phyloP scores from a whole-genome alignment of 2,888 invertebrate genomes.

The Biston stratarius region DNA sequence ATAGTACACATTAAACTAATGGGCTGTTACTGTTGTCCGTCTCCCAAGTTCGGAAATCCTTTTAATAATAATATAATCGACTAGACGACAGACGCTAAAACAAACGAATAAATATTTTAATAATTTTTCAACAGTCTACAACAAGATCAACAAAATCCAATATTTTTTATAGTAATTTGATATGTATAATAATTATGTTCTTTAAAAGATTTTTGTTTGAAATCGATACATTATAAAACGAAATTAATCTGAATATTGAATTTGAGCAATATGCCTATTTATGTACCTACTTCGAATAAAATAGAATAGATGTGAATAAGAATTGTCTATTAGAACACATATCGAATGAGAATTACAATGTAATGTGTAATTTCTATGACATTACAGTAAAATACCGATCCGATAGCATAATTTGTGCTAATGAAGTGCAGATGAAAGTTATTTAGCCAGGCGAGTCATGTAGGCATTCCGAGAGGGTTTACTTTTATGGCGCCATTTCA shows the following conservation, averaged over 20 bases:
- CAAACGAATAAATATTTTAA: neutral
- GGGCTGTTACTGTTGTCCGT: conserved; percentile 34
- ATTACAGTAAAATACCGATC: neutral
- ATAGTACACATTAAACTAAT: conserved; percentile 47
- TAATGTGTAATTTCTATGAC: neutral
- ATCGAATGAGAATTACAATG: too few relatives aligned
- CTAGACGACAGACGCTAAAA: neutral
- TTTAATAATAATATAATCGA: conserved; percentile 10
- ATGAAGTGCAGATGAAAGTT: conserved; percentile 39
- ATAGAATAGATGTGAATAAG: too few relatives aligned
- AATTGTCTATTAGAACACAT: too few relatives aligned
- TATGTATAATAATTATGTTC: neutral
- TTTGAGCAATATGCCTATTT: too few relatives aligned
- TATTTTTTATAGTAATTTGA: neutral
- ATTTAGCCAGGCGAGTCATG: conserved; percentile 42
- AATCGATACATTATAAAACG: too few relatives aligned
- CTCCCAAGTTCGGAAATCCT: conserved; percentile 17
- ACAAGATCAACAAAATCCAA: neutral
- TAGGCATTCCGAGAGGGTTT: conserved; percentile 53
- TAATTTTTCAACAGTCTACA: neutral
- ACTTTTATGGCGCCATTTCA: conserved; percentile 61
- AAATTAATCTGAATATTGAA: too few relatives aligned
- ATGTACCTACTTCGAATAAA: too few relatives aligned
- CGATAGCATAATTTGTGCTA: neutral
- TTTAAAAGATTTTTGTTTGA: neutral